A percentile compares a stretch with the other conserved stretches of the same genome.
These are phyloP conservation scores for Latrodectus geometricus DNA, from an alignment of 1,140 invertebrate genomes.

Conservation along the genomic window DNA sequence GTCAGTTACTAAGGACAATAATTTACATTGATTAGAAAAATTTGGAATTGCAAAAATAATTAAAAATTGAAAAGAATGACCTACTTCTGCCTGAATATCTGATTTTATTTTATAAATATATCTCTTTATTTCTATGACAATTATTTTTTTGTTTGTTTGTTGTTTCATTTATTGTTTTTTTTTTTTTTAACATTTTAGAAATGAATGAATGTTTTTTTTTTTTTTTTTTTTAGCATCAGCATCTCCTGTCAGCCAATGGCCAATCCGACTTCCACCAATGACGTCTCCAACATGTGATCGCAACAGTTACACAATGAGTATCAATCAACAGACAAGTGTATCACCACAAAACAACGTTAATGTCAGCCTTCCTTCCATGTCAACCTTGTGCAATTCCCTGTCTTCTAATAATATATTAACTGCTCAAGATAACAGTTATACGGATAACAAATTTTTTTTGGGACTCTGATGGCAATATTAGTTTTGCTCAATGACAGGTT, in stretches of 20 bases:
- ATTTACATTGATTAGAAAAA: too few species aligned
- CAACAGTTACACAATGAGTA: neutral
- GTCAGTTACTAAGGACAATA: too few species aligned
- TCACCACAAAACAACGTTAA: neutral
- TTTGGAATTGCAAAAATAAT: too few species aligned
- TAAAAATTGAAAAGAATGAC: too few species aligned
- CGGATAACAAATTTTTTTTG: constrained; percentile 40
- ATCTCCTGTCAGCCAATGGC: constrained; percentile 14
- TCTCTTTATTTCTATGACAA: too few species aligned
- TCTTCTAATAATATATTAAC: neutral
- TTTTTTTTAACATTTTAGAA: too few species aligned
- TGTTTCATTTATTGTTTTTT: too few species aligned
- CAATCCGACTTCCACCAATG: constrained; percentile 12
- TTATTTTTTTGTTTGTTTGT: too few species aligned
- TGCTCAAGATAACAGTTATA: constrained; percentile 15
- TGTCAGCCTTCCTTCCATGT: constrained; percentile 36
- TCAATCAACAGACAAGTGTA: neutral
- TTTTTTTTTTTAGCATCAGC: neutral
- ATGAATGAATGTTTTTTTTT: too few species aligned
- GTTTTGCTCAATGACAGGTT: constrained; percentile 29
- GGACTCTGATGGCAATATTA: constrained; percentile 12
- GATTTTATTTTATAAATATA: too few species aligned
- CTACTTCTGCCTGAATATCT: too few species aligned
- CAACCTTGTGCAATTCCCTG: constrained; percentile 39
- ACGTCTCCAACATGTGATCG: constrained; percentile 26